Evolutionary conservation across 2,888 invertebrate species (phyloP).

Genomic region (Drosophila ezoana): DNA sequence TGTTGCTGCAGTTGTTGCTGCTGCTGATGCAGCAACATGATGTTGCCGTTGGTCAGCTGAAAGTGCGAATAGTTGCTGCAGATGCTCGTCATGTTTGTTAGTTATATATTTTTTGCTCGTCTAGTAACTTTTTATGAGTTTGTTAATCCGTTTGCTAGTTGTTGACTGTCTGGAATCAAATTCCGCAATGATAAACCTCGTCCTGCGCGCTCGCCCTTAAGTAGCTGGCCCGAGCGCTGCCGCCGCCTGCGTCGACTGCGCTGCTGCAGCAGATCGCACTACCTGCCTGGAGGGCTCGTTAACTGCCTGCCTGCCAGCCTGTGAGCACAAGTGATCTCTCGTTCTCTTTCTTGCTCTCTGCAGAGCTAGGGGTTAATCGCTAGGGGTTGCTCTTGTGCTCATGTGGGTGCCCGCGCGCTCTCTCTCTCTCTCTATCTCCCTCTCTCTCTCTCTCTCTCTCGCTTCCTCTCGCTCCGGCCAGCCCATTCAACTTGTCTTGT

Average conservation of each 20-base stretch:
- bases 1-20: slow-evolving; percentile 72
- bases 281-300: slow-evolving; percentile 45
- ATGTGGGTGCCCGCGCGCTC: slow-evolving; percentile 54
- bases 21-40: slow-evolving; percentile 71
- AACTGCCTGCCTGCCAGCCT: slow-evolving; percentile 3
- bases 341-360: slow-evolving; percentile 8
- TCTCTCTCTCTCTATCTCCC: slow-evolving; percentile 1
- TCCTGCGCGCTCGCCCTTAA: slow-evolving; percentile 84
- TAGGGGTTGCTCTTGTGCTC: slow-evolving; percentile 53
- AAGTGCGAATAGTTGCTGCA: slow-evolving; percentile 78
- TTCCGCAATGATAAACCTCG: slow-evolving; percentile 86
- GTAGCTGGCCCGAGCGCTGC: slow-evolving; percentile 68
- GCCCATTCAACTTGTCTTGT: slow-evolving; percentile 53
- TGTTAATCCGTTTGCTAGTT: slow-evolving; percentile 40
- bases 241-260: slow-evolving; percentile 23
- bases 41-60: slow-evolving; percentile 75
- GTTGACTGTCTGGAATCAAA: slow-evolving; percentile 85
- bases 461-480: neutral
- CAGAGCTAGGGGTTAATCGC: slow-evolving; percentile 29
- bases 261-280: slow-evolving; percentile 29
- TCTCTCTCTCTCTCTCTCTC: slow-evolving; percentile 6
- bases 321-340: slow-evolving; percentile 55
- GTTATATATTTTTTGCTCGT: slow-evolving; percentile 1
- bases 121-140: too few species aligned
- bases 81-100: slow-evolving; percentile 75